phyloP scores from a whole-genome alignment of 2,113 vertebrate species.

The Sebastes schlegelii region DNA sequence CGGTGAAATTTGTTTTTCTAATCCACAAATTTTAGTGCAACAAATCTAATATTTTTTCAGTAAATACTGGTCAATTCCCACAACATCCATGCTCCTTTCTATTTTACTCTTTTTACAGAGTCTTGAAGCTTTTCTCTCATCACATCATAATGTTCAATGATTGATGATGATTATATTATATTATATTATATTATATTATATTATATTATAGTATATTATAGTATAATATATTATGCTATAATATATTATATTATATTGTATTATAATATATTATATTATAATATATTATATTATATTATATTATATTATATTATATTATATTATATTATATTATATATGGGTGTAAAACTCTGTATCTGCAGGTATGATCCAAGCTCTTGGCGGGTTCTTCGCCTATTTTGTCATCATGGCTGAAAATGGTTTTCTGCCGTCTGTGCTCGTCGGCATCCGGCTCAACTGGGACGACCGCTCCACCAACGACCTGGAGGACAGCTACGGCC shows the following conservation, averaged over 20 bases:
- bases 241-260: too few species aligned
- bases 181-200: too few species aligned
- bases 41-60: not conserved
- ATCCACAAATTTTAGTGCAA: not conserved
- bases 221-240: too few species aligned
- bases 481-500: conserved; percentile 91
- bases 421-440: conserved; percentile 83
- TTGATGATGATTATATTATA: too few species aligned
- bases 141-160: not conserved
- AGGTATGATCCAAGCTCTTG: conserved; percentile 95
- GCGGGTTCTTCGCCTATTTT: conserved; percentile 90
- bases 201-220: too few species aligned
- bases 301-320: too few species aligned
- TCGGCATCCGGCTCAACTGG: conserved; percentile 88
- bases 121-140: not conserved
- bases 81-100: not conserved
- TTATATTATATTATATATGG: too few species aligned
- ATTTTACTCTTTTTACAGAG: too few species aligned
- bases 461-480: conserved; percentile 85
- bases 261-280: too few species aligned
- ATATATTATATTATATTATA: too few species aligned
- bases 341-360: not conserved
- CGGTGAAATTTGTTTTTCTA: not conserved
- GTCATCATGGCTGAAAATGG: conserved; percentile 91
- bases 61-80: not conserved